Base-by-base conservation (phyloP, 2,888 invertebrate species). In the Hydropsyche betteni region DNA sequence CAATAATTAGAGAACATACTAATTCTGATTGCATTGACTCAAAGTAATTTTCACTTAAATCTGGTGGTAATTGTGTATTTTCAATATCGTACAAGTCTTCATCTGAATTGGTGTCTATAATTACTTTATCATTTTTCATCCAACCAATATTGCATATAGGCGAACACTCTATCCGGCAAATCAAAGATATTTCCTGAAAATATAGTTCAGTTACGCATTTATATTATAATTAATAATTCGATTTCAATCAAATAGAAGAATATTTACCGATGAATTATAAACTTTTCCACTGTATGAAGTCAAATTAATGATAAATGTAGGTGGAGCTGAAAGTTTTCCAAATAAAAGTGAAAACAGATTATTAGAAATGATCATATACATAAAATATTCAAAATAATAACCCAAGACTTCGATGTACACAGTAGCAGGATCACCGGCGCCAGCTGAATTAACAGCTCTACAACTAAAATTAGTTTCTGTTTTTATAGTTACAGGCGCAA, bases 401-500 rank as follows among this genome's bases (percentile, higher is more conserved):
- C 91, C 91, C 79, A 90, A 89, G 69, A 94, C 93, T 81, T 93
- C 90, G 81, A 95, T 89, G 81, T 89, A 89, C 74, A 91, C 89
- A 51, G 89, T 90, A 33, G 91, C 92, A 68, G 90, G 87, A 75
- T 89, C 88, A 70, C 94, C 93, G 80, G 92, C 91, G 0, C 97
- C 97, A 0, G 95, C 95, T 8, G 92, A 91, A 84, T 95, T 97
- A 84, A 90, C 90, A 0, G 96, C 96, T 80, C 92, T 90, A 82
- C 98, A 98, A 0, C 95, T 93, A 86, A 96, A 97, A 87, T 95
- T 95, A 81, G 94, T 94, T 79, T 95, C 90, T 71, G 94, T 94
- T 83, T 94, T 93, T 79, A 97, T 86, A 10, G 93, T 92, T n/a
- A 95, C 96, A 0, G 94, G 93, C 79, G 92, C 92, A 78, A 96